Percentiles rank a stretch among this genome's conserved stretches.
phyloP scores from a whole-genome alignment of 2,888 invertebrate species.

The Clunio marinus region DNA sequence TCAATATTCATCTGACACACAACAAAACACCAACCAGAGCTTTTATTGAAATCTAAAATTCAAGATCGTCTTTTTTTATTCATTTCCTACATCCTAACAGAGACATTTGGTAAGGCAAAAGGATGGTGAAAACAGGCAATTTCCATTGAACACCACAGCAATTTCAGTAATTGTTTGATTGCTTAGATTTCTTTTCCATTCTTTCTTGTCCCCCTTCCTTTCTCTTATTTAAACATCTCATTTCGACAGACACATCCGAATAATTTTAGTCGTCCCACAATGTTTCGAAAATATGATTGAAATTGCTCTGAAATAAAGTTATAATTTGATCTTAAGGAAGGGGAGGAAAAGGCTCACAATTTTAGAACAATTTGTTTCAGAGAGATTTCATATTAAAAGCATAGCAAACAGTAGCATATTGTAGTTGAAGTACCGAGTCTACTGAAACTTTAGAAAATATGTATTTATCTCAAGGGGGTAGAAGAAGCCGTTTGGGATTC shows the following conservation, averaged over 20 bases:
- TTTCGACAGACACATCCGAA: slow-evolving; percentile 9
- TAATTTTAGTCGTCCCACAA: neutral
- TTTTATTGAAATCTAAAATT: neutral
- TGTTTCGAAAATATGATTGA: slow-evolving; percentile 9
- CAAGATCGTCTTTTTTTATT: neutral
- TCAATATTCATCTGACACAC: neutral
- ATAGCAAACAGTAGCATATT: too few species aligned
- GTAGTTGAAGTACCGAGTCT: too few species aligned
- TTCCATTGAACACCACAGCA: slow-evolving; percentile 1
- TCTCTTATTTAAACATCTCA: too few species aligned
- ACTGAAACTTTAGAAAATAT: too few species aligned
- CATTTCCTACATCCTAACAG: neutral
- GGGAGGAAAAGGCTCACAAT: too few species aligned
- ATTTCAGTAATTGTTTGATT: neutral
- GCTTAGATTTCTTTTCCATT: neutral
- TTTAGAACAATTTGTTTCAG: too few species aligned
- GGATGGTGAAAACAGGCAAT: neutral
- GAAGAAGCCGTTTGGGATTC: too few species aligned
- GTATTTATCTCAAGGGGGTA: too few species aligned
- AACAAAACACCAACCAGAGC: too few species aligned
- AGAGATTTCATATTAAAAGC: too few species aligned
- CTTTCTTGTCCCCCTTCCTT: neutral
- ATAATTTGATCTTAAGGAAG: slow-evolving; percentile 15
- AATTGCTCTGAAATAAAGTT: neutral
- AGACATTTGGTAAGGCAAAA: neutral